Evolutionary conservation across 2,797 vertebrate genomes (phyloP).

Genomic region (Hafferia zeledoni): DNA sequence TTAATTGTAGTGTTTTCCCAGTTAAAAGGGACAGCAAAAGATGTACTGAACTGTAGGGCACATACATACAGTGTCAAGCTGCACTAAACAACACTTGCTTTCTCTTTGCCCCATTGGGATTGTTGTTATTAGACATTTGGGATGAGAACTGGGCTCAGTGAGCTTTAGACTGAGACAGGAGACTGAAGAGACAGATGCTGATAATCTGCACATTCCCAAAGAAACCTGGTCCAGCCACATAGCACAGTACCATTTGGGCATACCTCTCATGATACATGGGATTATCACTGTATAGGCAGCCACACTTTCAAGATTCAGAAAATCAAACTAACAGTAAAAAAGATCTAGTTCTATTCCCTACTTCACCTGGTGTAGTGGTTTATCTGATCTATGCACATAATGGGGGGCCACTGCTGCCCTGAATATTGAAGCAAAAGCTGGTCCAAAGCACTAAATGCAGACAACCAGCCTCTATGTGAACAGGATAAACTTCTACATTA

Average conservation of each 20-base stretch:
- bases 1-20: not conserved
- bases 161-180: not conserved
- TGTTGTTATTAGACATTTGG: not conserved
- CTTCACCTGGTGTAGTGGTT: not conserved
- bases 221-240: not conserved
- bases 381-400: not conserved
- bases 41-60: not conserved
- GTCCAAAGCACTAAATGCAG: not conserved
- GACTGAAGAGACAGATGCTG: not conserved
- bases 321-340: not conserved
- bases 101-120: not conserved
- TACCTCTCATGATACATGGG: accelerated
- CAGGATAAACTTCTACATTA: not conserved
- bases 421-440: not conserved
- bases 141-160: not conserved
- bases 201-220: not conserved
- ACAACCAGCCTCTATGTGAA: not conserved
- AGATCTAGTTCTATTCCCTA: not conserved
- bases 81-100: not conserved
- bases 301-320: not conserved
- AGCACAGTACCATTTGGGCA: not conserved
- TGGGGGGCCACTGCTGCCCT: not conserved
- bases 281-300: not conserved
- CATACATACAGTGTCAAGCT: not conserved
- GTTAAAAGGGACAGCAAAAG: not conserved